A percentile compares a stretch with the other conserved stretches of the same genome.
Conservation (phyloP, 2,888 invertebrate species). For the Drosophila prostipennis region DNA sequence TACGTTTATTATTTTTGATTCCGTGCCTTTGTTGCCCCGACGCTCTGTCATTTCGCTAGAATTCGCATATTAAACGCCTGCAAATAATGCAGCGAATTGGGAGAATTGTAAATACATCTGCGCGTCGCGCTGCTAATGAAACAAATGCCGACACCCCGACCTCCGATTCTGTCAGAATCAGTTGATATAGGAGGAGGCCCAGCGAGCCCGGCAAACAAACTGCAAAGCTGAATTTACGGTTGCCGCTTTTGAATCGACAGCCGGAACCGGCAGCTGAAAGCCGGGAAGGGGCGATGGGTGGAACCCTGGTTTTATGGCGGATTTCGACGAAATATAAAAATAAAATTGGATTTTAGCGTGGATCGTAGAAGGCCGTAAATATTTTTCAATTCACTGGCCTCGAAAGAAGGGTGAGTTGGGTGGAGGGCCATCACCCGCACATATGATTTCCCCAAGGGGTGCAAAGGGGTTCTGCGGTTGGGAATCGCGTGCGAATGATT, state of each 20-base stretch:
- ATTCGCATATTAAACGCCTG: conserved; percentile 52
- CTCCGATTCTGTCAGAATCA: conserved; percentile 56
- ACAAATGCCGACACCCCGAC: conserved; percentile 36
- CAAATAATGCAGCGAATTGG: conserved; percentile 54
- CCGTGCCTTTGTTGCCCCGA: not conserved
- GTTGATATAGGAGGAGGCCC: conserved; percentile 11
- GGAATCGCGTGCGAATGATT: conserved; percentile 77
- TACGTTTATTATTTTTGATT: conserved; percentile 5
- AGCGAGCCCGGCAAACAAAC: conserved; percentile 57
- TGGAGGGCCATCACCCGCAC: not conserved
- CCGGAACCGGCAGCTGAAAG: not conserved
- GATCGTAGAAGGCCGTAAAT: conserved; percentile 75
- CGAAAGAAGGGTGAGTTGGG: not conserved
- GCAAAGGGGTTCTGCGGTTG: conserved; percentile 56
- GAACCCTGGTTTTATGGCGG: conserved; percentile 66
- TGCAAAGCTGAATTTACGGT: conserved; percentile 70
- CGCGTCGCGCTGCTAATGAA: conserved; percentile 46
- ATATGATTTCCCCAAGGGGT: conserved; percentile 12
- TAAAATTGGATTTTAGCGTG: conserved; percentile 78
- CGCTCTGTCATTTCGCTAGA: conserved; percentile 7
- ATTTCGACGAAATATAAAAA: conserved; percentile 75
- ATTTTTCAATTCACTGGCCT: conserved; percentile 75
- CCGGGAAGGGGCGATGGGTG: not conserved
- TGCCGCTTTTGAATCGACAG: conserved; percentile 61
- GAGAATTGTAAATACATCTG: conserved; percentile 53